Percentiles rank a stretch among this genome's conserved stretches.
These are phyloP conservation scores for Artibeus jamaicensis DNA, from an alignment of 2,797 vertebrate species.

Conservation along the genomic window DNA sequence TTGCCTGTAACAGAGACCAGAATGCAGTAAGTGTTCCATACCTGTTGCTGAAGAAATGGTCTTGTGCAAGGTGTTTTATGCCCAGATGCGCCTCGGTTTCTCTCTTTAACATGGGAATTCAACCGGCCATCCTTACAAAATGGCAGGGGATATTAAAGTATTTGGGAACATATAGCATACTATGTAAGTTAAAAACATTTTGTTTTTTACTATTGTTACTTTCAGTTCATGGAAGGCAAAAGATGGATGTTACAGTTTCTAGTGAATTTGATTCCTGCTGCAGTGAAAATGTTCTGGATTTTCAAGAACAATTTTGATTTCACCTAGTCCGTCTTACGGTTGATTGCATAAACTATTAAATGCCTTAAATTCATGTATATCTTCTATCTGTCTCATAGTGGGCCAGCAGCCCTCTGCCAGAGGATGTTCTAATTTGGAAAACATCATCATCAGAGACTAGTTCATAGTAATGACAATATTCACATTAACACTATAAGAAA, in stretches of 20 bases:
- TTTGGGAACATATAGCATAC: neutral
- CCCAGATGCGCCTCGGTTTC: neutral
- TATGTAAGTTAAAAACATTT: neutral
- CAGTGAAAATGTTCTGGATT: neutral
- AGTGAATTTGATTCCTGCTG: neutral
- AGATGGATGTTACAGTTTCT: neutral
- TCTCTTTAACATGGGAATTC: neutral
- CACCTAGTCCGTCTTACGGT: neutral
- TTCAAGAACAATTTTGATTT: neutral
- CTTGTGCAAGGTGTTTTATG: neutral
- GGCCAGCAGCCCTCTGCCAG: neutral
- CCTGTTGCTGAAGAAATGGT: neutral
- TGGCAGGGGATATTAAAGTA: neutral
- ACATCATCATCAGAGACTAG: neutral
- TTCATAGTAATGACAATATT: neutral
- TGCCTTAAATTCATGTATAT: neutral
- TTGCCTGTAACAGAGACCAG: neutral
- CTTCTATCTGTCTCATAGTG: neutral
- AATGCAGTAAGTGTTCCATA: neutral
- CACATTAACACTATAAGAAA: neutral
- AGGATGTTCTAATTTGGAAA: neutral
- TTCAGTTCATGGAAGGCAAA: constrained; percentile 1
- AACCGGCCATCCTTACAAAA: neutral
- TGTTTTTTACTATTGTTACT: neutral
- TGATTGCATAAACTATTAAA: neutral